Base-by-base conservation (phyloP, 2,797 vertebrate genomes). In the Clarias laeviceps region DNA sequence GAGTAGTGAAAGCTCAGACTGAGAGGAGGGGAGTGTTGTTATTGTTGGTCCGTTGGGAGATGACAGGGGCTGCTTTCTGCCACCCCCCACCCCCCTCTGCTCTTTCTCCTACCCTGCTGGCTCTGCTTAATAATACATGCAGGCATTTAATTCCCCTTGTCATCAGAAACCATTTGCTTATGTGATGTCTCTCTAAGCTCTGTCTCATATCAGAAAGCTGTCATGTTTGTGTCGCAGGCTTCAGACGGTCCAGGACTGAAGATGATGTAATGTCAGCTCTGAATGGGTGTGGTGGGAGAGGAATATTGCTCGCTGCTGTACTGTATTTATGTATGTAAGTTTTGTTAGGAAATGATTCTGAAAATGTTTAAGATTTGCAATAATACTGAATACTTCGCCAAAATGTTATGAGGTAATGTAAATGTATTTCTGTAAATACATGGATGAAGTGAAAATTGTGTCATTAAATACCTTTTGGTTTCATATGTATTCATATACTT, bases 1-100 rank as follows among this genome's bases (percentile, higher is more conserved):
- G 93, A 94, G 93, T 7, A 95, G 94, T 3, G 94, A 94, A 86
- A 91, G 91, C 82, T 96, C 95, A 11, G 96, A 97, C 78, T 98
- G 93, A 97, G 69, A 1, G 6, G 68, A 5, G 29, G 50, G 50
- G 50, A 27, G 5, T 45, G 57, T 40, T 69, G 14, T 77, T 80
- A 9, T 27, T 18, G 37, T 15, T 66, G 72, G 65, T 80, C 32
- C 34, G 74, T 27, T 24, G 79, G 24, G 81, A 66, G 45, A 82
- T 29, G 61, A 84, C 37, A 0, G 37, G 77, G 37, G 37, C 45
- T 50, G 27, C 59, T 84, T 83, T 73, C 66, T 62, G 14, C 14
- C 18, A 14, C 11, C 50, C 7, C 24, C 2, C 18, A 0, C 70
- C 40, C 14, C 12, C 40, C 83, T 68, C 78, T 66, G 64, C 73